Evolutionary conservation across 2,113 vertebrate genomes (phyloP).

Genomic region (Rhea americana): DNA sequence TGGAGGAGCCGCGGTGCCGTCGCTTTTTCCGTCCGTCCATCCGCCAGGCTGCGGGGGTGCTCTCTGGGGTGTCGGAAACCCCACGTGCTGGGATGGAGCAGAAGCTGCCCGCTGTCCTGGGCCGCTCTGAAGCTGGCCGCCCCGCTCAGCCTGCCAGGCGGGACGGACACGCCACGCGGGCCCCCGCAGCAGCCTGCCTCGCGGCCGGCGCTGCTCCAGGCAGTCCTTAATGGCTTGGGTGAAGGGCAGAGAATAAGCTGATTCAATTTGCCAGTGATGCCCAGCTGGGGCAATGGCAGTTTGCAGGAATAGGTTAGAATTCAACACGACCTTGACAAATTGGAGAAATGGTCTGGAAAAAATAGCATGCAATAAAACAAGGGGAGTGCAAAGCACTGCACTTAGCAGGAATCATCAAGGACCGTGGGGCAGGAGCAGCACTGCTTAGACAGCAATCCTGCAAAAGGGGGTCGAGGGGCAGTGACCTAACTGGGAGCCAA

Average conservation of each 20-base stretch:
- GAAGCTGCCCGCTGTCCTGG: neutral
- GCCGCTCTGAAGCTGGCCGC: neutral
- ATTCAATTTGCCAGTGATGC: neutral
- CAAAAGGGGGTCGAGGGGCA: neutral
- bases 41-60: neutral
- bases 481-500: too few species aligned
- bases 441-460: neutral
- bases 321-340: neutral
- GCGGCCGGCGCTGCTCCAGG: rapidly evolving
- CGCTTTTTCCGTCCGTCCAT: too few species aligned
- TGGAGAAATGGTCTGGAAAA: neutral
- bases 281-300: neutral
- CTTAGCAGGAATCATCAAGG: neutral
- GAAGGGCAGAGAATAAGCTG: rapidly evolving
- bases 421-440: neutral
- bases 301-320: neutral
- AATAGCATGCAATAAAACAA: neutral
- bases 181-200: neutral
- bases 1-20: neutral
- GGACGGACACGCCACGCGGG: too few species aligned
- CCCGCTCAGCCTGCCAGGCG: too few species aligned
- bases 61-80: neutral
- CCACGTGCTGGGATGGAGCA: neutral
- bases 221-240: neutral
- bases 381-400: neutral